Evolutionary conservation across 92 coral and sea anemone species (phyloP).

Genomic region (Chrysogorgia sp.): DNA sequence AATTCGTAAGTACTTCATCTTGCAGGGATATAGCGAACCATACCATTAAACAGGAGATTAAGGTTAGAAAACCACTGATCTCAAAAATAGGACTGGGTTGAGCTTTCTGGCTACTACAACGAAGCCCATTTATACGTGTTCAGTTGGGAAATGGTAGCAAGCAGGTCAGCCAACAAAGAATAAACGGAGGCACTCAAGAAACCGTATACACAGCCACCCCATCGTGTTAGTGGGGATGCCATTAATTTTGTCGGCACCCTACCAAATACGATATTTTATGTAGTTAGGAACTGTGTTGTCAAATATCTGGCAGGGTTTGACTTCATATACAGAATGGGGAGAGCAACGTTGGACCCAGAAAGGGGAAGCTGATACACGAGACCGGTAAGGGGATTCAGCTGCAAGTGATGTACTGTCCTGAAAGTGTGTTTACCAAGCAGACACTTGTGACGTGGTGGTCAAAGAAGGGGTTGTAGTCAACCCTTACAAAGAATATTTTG

Average conservation of each 20-base stretch:
- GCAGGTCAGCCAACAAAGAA: not conserved
- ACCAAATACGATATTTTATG: conserved; percentile 5
- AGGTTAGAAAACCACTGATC: no score
- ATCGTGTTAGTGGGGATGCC: not conserved
- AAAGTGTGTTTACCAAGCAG: not conserved
- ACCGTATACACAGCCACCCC: not conserved
- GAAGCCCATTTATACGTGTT: conserved; percentile 16
- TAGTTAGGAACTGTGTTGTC: conserved; percentile 19
- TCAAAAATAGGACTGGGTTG: no score
- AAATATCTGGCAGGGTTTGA: conserved; percentile 35
- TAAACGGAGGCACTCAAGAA: not conserved
- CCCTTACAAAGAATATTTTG: no score
- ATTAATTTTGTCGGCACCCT: conserved; percentile 24
- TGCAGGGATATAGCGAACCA: no score
- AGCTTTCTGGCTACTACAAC: no score
- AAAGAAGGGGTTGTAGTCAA: no score
- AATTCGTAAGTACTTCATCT: no score
- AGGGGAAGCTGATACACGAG: conserved; percentile 21
- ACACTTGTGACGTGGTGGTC: not conserved
- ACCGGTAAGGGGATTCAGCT: conserved; percentile 2
- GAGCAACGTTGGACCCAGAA: conserved; percentile 24
- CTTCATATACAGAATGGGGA: conserved; percentile 20
- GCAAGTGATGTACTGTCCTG: conserved; percentile 3
- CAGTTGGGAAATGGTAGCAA: conserved; percentile 1
- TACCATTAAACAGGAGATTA: no score